Evolutionary conservation across 2,888 invertebrate species (phyloP), one percentile per base, ranked within the genome.

Genomic region (Sthenelais limicola): DNA sequence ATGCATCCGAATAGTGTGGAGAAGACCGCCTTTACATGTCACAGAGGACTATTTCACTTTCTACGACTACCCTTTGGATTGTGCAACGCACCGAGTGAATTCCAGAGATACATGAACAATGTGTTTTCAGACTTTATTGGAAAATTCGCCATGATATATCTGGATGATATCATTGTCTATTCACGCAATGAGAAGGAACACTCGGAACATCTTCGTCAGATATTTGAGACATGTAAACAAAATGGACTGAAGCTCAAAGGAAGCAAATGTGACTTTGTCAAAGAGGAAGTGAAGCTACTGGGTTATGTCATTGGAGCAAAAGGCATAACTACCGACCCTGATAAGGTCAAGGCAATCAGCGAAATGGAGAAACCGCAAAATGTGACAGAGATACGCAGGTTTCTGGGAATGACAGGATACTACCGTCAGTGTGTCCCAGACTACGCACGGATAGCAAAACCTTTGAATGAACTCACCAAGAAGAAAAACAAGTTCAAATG

Each of bases 81-180:
- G n/a, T 28, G 32, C 2, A 77, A 76, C 56, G 72, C 73, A 9
- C 76, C 73, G 3, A 49, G 69, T 3, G 47, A n/a, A 3, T 77
- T 76, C 52, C 72, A 68, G 38, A n/a, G 68, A 3, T 33, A 51
- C 1, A 76, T 77, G 74, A 52, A 73, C 7, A 35, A 15, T 5
- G 33, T 72, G 18, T 3, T 73, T 12, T 18, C 28, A n/a, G 58
- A 48, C 32, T 26, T 28, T 9, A n/a, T 73, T 4, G 70, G 58
- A 3, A 73, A 35, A 66, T 28, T 73, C 1, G 66, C 35, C 3
- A 21, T 73, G 18, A 47, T 70, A 4, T 76, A 76, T 56, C 28
- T 76, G 7, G 76, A 76, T 35, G 76, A 76, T 30, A 66, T 76
- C 12, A 66, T 76, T 4, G 58, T 77, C 3, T 73, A 28, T 30